Evolutionary conservation across 2,113 vertebrate species (phyloP).

Genomic region (Salminus brasiliensis): DNA sequence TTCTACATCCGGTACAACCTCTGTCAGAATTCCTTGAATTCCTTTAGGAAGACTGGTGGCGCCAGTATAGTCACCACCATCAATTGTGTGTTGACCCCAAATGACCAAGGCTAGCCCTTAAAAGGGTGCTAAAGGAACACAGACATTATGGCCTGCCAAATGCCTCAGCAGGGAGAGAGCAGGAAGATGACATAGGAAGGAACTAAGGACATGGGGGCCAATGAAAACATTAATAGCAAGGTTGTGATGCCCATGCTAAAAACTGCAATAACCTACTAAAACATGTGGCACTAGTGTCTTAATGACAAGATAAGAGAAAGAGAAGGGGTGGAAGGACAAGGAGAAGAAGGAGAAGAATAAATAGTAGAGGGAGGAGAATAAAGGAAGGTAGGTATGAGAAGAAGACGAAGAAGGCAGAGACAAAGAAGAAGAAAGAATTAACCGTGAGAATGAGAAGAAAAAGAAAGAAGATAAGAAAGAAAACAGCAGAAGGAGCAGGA

Average conservation of each 20-base stretch:
- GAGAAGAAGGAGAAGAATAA: too few relatives aligned
- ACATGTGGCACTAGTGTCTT: not conserved
- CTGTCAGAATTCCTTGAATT: conserved; percentile 9
- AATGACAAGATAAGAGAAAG: not conserved
- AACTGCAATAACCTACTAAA: not conserved
- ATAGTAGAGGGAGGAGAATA: too few relatives aligned
- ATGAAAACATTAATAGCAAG: conserved; percentile 4
- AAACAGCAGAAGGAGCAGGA: too few relatives aligned
- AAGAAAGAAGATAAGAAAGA: too few relatives aligned
- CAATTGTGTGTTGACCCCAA: conserved; percentile 1
- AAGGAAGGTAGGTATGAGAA: too few relatives aligned
- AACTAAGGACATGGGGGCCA: conserved; percentile 18
- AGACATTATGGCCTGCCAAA: conserved; percentile 32
- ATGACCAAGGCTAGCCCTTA: not conserved
- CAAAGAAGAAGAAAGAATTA: too few relatives aligned
- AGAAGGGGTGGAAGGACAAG: too few relatives aligned
- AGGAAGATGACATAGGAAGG: conserved; percentile 35
- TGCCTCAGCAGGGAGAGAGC: not conserved
- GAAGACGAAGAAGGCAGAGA: too few relatives aligned
- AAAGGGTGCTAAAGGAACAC: conserved; percentile 1
- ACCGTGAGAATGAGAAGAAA: too few relatives aligned
- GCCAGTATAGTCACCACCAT: conserved; percentile 15
- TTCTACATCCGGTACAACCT: not conserved
- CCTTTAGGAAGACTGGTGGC: conserved; percentile 16
- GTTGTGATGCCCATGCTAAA: not conserved